These are phyloP conservation scores for Amiota communis DNA, from an alignment of 2,888 invertebrate genomes.

Conservation along the genomic window DNA sequence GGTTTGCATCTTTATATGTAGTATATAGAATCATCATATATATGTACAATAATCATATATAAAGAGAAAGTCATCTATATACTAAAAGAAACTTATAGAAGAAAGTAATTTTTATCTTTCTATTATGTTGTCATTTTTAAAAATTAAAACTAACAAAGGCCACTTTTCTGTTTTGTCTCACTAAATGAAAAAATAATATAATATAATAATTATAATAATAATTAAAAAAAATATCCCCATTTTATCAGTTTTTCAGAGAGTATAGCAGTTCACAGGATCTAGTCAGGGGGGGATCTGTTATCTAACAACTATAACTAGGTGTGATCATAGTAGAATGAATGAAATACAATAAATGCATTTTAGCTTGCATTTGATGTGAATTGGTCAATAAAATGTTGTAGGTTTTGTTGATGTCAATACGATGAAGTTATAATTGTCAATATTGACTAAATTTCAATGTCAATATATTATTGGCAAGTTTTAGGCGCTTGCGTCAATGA, in stretches of 20 bases:
- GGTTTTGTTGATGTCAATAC: too few relatives aligned
- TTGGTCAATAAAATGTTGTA: neutral
- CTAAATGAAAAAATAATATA: too few relatives aligned
- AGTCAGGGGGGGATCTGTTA: neutral
- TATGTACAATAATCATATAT: too few relatives aligned
- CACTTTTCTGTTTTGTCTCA: slow-evolving; percentile 39
- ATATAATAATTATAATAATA: neutral
- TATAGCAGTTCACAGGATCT: neutral
- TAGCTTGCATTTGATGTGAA: neutral
- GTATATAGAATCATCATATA: too few relatives aligned
- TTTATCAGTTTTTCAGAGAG: neutral
- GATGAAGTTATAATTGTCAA: too few relatives aligned
- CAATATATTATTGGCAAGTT: slow-evolving; percentile 14
- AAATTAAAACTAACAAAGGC: slow-evolving; percentile 55
- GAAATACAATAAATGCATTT: too few relatives aligned
- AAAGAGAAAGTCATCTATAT: too few relatives aligned
- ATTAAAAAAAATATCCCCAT: neutral
- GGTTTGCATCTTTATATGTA: too few relatives aligned
- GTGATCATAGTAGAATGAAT: too few relatives aligned
- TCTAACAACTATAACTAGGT: too few relatives aligned
- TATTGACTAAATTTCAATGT: neutral
- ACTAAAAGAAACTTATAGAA: too few relatives aligned
- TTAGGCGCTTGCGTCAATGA: slow-evolving; percentile 9
- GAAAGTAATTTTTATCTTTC: neutral
- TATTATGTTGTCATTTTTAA: slow-evolving; percentile 19